Base-by-base conservation (phyloP, 2,113 vertebrate genomes). In the Accipiter cooperii region DNA sequence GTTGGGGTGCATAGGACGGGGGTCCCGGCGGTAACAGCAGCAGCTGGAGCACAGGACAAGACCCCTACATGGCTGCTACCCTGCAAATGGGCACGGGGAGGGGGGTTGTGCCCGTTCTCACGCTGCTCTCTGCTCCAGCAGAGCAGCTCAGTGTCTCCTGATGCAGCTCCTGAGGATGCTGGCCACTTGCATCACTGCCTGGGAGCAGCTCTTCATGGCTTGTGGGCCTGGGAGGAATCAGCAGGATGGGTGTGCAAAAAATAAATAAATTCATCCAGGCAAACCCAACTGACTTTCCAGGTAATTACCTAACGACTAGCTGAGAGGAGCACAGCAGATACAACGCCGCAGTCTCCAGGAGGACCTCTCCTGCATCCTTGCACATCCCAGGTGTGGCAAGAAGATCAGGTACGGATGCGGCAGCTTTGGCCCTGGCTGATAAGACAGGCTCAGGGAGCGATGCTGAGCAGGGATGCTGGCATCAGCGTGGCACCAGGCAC, bases 391-490 rank as follows among this genome's bases (percentile, higher is more conserved):
- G 28, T 2, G 1, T 1, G 12, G 40, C 57, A 20, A 49, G 33
- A 28, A 38, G 16, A 6, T 34, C 34, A n/a, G 38, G 15, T 46
- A 57, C 0, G 16, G 75, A n/a, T 0, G 3, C 2, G 1, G 42
- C 36, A 28, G 36, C 5, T 55, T 69, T 65, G 60, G 69, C 42
- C 18, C 33, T 14, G 22, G 49, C 64, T 73, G 73, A 25, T 29
- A 49, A 66, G 42, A 38, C 31, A 34, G 69, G 63, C 51, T 42
- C 24, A 28, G 68, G 40, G 40, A 13, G 34, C 0, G 7, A 66
- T 12, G 79, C 71, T 83, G 47, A 60, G 46, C 3, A 9, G 42
- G n/a, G 38, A 58, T 5, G 40, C 38, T 76, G 69, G 34, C 31
- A 26, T 33, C 38, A 3, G 2, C 2, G 0, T 14, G 51, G 51